Evolutionary conservation across 2,113 vertebrate genomes (phyloP).

Genomic region (Dipodomys spectabilis): DNA sequence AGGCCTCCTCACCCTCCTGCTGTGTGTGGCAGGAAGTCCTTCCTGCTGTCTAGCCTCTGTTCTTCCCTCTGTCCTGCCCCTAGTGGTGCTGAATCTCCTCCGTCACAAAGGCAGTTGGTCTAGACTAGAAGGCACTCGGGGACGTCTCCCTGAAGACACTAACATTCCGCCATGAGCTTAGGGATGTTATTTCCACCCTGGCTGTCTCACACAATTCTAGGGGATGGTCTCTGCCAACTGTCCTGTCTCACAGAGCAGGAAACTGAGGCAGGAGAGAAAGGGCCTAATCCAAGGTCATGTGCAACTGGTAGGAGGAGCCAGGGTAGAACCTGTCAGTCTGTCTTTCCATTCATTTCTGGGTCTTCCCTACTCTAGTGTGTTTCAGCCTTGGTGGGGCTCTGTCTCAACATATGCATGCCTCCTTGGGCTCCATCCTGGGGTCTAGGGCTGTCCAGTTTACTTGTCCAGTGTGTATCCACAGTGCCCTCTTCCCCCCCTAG

Average conservation of each 20-base stretch:
- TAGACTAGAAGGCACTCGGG: not conserved
- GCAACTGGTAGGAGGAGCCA: too few relatives aligned
- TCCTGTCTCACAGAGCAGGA: slow-evolving; percentile 27
- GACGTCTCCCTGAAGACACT: not conserved
- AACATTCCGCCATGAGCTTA: not conserved
- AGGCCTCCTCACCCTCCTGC: slow-evolving; percentile 31
- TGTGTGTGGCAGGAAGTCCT: slow-evolving; percentile 56
- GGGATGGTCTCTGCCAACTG: not conserved
- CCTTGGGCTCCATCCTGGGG: not conserved
- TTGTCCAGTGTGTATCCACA: not conserved
- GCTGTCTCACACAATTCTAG: not conserved
- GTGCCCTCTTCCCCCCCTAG: not conserved
- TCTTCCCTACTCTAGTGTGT: not conserved
- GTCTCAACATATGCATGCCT: not conserved
- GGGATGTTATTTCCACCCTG: not conserved
- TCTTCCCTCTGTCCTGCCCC: slow-evolving; percentile 32
- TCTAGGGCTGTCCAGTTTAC: not conserved
- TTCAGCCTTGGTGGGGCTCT: not conserved
- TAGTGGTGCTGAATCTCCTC: not conserved
- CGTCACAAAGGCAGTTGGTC: not conserved
- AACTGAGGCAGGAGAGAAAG: not conserved
- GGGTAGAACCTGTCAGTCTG: too few relatives aligned
- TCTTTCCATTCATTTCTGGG: not conserved
- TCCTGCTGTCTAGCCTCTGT: slow-evolving; percentile 53
- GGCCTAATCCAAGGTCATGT: not conserved